A percentile compares a stretch with the other conserved stretches of the same genome.
Conservation (phyloP, 2,888 invertebrate species). For the Mimachlamys varia region DNA sequence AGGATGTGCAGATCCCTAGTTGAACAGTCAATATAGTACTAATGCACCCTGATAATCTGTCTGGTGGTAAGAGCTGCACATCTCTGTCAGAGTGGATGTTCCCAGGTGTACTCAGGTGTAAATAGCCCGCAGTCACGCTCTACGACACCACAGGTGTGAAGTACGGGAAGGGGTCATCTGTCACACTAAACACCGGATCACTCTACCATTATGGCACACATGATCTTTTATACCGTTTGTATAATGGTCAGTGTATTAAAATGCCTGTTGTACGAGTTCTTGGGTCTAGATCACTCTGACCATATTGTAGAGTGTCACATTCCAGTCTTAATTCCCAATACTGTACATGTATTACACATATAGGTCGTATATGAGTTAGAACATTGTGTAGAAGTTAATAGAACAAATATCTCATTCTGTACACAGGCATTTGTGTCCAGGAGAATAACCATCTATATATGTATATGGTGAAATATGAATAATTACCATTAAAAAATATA, state of each 20-base stretch:
- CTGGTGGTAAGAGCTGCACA: not conserved
- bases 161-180: not conserved
- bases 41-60: not conserved
- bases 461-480: too few relatives aligned
- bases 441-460: too few relatives aligned
- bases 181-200: conserved; percentile 13
- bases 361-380: too few relatives aligned
- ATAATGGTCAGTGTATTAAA: not conserved
- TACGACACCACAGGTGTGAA: not conserved
- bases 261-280: not conserved
- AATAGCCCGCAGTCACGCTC: not conserved
- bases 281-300: not conserved
- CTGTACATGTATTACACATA: too few relatives aligned
- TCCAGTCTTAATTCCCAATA: not conserved
- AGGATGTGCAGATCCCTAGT: too few relatives aligned
- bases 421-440: too few relatives aligned
- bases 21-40: not conserved
- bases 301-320: not conserved
- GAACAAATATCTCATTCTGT: too few relatives aligned
- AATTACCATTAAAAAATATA: too few relatives aligned
- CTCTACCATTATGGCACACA: not conserved
- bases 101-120: not conserved
- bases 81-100: not conserved
- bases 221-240: not conserved
- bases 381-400: too few relatives aligned